phyloP scores from a whole-genome alignment of 2,113 vertebrate species.

The Nipponia nippon region DNA sequence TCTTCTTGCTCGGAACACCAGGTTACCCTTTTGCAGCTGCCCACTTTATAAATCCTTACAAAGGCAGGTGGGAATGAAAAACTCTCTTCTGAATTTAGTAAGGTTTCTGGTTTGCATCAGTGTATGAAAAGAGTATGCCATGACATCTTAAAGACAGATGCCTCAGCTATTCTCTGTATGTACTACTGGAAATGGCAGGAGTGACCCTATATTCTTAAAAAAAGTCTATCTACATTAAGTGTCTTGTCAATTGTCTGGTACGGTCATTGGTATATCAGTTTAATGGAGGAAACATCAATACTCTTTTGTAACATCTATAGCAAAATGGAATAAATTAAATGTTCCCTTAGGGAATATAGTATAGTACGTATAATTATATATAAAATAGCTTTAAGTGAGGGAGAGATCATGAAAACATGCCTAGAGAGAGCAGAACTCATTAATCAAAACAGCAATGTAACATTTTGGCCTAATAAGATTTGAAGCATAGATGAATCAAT shows the following conservation, averaged over 20 bases:
- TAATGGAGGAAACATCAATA: neutral
- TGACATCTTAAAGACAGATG: neutral
- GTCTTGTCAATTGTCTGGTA: neutral
- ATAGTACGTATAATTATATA: neutral
- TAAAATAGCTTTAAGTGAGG: neutral
- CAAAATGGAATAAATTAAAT: neutral
- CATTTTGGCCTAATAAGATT: neutral
- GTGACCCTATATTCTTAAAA: neutral
- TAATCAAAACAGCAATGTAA: neutral
- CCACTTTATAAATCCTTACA: neutral
- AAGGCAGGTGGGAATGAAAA: neutral
- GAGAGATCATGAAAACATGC: neutral
- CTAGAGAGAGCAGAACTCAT: neutral
- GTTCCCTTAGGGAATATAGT: neutral
- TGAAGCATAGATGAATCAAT: neutral
- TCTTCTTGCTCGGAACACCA: neutral
- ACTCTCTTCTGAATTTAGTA: neutral
- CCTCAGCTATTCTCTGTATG: neutral
- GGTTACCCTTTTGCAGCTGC: neutral
- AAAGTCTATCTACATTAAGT: neutral
- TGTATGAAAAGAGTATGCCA: neutral
- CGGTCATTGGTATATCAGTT: neutral
- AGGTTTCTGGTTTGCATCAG: neutral
- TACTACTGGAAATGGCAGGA: neutral
- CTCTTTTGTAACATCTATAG: neutral